Evolutionary conservation across 1,140 invertebrate species (phyloP), one percentile per base, ranked within the genome.

Genomic region (Drosophila nannoptera): DNA sequence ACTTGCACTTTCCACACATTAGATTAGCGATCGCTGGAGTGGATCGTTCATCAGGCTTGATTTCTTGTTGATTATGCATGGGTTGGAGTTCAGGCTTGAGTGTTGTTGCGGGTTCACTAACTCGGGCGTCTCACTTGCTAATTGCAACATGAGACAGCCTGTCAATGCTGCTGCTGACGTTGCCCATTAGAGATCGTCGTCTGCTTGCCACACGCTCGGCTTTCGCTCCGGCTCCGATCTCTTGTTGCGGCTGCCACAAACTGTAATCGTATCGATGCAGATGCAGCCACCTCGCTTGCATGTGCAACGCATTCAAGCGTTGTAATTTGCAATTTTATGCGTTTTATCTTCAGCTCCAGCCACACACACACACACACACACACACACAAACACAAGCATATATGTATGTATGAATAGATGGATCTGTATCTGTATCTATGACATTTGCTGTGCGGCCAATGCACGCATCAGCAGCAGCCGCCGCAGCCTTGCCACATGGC

Each of bases 311-410:
- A 84, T 63, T 77, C 65, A 54, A 68, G 76, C 76, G 73, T 60
- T 49, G 60, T 77, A 84, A 84, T 80, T 76, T 76, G 76, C 81
- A 64, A 74, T 84, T 86, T 84, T 84, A 84, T 84, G 81, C 81
- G 73, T 84, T 84, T 74, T 84, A 74, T 81, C 49, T 52, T 7
- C 45, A 56, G 36, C 45, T 22, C 33, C n/a, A n/a, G n/a, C n/a
- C 16, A 52, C 14, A 36, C n/a, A 32, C 1, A 32, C 42, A 50
- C 56, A 22, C 22, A 61, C 35, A 14, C 16, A 52, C 14, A 36
- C n/a, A 32, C 1, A 32, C 42, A 50, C 56, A 22, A 1, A 61
- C 35, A 11, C 59, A 58, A 56, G 45, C 22, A 12, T 59, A 33
- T 52, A 65, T 74, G 62, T 82, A 53, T 32, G 54, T 54, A 11